Base-by-base conservation (phyloP, 2,797 vertebrate genomes). In the Hozukius guyotensis region DNA sequence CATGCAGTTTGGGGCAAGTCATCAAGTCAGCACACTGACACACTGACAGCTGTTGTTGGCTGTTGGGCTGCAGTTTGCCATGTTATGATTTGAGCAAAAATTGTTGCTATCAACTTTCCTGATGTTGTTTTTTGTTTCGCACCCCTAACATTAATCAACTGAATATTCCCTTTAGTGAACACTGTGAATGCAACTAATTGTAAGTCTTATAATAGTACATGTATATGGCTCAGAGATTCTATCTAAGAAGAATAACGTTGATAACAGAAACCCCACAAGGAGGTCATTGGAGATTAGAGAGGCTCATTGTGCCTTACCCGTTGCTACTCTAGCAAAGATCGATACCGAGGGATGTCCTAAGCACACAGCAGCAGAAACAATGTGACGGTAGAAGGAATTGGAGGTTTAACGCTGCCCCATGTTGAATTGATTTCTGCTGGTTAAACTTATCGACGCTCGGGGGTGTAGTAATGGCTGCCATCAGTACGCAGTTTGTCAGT, bases 371-470 rank as follows among this genome's bases (percentile, higher is more conserved):
- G 29, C 52, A 81, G 59, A 80, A 73, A 70, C 65, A 78, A 71
- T 72, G 61, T 64, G 55, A 71, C 67, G 55, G 20, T 34, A 53
- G 24, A 64, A 81, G 62, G 29, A 81, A 71, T 56, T 14, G 25
- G 62, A 42, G 5, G 42, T 49, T 75, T 65, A 80, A 78, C 78
- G 60, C 64, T 53, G 55, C 24, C 25, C 49, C 29, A 31, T 42
- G 49, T 72, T 83, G 36, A 81, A 71, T 86, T 75, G 84, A 89
- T 89, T 87, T 74, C 16, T 60, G 52, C 29, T 80, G 73, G 78
- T 87, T 88, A 65, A 82, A 75, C 27, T 53, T 27, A 72, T 72
- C 2, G 36, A 76, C 7, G 3, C 52, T 70, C 70, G 73, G 34
- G 25, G 25, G 46, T 68, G 49, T 20, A 61, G 49, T 81, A 80